phyloP scores from a whole-genome alignment of 1,140 invertebrate species.

The Drosophila auraria region DNA sequence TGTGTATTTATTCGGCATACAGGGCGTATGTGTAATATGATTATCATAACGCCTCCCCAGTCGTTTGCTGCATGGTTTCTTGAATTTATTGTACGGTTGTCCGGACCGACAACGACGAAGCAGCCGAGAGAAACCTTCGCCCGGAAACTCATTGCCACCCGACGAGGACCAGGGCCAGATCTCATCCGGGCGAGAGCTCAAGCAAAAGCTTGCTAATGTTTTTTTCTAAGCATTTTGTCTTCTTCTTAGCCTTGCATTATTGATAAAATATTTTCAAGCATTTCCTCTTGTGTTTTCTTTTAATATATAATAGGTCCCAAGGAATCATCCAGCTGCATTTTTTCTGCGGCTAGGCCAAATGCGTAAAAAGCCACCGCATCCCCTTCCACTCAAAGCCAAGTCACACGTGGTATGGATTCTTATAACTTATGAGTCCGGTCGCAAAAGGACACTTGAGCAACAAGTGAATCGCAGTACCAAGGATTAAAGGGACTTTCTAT shows the following conservation, averaged over 20 bases:
- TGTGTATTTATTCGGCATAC: slow-evolving; percentile 10
- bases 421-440: slow-evolving; percentile 4
- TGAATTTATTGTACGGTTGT: slow-evolving; percentile 53
- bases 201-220: slow-evolving; percentile 12
- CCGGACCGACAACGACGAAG: neutral
- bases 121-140: slow-evolving; percentile 1
- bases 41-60: slow-evolving; percentile 59
- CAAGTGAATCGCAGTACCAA: slow-evolving; percentile 26
- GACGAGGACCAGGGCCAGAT: neutral
- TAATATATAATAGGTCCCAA: slow-evolving; percentile 49
- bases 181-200: neutral
- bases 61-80: slow-evolving; percentile 40
- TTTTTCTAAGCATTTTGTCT: slow-evolving; percentile 22
- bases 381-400: slow-evolving; percentile 3
- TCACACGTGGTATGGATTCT: slow-evolving; percentile 15
- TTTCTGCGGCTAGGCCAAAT: slow-evolving; percentile 52
- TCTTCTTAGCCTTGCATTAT: slow-evolving; percentile 57
- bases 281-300: slow-evolving; percentile 63
- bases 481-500: neutral
- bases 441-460: slow-evolving; percentile 28
- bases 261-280: slow-evolving; percentile 69
- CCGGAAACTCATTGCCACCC: slow-evolving; percentile 36
- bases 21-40: slow-evolving; percentile 71
- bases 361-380: slow-evolving; percentile 52
- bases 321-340: slow-evolving; percentile 50